phyloP scores from a whole-genome alignment of 2,888 invertebrate genomes.

The Pollenia amentaria region DNA sequence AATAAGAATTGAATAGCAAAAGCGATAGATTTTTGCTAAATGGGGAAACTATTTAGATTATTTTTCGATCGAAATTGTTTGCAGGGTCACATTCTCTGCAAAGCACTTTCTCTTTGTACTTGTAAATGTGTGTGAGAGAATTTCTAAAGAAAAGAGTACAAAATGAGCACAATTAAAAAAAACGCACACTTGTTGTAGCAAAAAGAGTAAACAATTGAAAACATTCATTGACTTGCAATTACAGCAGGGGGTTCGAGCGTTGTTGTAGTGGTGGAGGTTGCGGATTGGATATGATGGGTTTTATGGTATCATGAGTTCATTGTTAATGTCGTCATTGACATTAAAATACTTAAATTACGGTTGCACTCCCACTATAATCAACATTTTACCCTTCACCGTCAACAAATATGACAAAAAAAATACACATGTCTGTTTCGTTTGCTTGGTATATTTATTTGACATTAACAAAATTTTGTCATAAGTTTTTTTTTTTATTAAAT shows the following conservation, averaged over 20 bases:
- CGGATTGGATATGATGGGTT: background rate
- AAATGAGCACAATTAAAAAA: background rate
- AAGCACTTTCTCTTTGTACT: too few relatives aligned
- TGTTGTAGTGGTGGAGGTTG: background rate
- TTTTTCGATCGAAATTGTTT: too few relatives aligned
- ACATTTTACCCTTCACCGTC: background rate
- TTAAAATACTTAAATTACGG: slow-evolving; percentile 39
- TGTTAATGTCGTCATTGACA: slow-evolving; percentile 60
- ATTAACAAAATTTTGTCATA: background rate
- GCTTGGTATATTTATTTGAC: slow-evolving; percentile 15
- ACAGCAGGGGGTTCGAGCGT: background rate
- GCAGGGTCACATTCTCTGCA: too few relatives aligned
- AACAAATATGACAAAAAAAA: background rate
- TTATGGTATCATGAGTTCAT: slow-evolving; percentile 18
- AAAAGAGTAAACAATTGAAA: background rate
- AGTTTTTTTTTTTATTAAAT: background rate
- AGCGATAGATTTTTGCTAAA: too few relatives aligned
- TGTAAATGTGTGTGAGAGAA: background rate
- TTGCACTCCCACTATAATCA: slow-evolving; percentile 24
- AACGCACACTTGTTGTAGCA: slow-evolving; percentile 9
- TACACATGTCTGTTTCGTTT: background rate
- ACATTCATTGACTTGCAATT: slow-evolving; percentile 24
- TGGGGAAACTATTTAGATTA: too few relatives aligned
- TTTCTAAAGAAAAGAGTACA: background rate
- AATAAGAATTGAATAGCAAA: too few relatives aligned